These are phyloP conservation scores for Hylaeus volcanicus DNA, from an alignment of 1,140 invertebrate species.

Conservation along the genomic window DNA sequence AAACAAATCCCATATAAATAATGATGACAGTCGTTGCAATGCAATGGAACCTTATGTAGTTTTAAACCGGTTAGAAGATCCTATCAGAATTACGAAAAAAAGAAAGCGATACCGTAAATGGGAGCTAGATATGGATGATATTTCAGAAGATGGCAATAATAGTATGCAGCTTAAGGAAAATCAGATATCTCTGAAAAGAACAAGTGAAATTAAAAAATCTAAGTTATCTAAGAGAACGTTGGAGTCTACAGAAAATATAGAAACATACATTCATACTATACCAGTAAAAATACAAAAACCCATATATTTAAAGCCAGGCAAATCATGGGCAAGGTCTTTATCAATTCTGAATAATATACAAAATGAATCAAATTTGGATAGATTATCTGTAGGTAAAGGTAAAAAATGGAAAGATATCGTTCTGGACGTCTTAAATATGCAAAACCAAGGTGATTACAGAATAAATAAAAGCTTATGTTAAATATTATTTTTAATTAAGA, in stretches of 20 bases:
- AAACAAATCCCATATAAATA: background rate
- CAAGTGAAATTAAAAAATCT: background rate
- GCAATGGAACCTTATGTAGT: conserved; percentile 16
- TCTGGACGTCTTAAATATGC: conserved; percentile 70
- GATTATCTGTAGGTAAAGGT: conserved; percentile 67
- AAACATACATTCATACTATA: background rate
- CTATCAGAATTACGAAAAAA: conserved; percentile 56
- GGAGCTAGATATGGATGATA: conserved; percentile 43
- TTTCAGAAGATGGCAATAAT: conserved; percentile 30
- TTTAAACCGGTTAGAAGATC: conserved; percentile 59
- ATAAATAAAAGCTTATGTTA: conserved; percentile 10
- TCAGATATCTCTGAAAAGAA: background rate
- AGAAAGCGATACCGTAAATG: conserved; percentile 55
- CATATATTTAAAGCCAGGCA: conserved; percentile 75
- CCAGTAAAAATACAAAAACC: conserved; percentile 28
- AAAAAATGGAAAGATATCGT: conserved; percentile 75
- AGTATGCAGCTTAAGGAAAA: background rate
- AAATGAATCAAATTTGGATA: conserved; percentile 62
- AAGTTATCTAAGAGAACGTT: background rate
- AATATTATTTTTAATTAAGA: background rate
- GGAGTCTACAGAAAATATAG: background rate
- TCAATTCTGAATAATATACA: conserved; percentile 74
- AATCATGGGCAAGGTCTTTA: conserved; percentile 77
- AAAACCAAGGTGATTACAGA: conserved; percentile 68
- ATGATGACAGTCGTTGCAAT: conserved; percentile 10